phyloP scores from a whole-genome alignment of 2,888 invertebrate genomes.

The Polylopha cassiicola region DNA sequence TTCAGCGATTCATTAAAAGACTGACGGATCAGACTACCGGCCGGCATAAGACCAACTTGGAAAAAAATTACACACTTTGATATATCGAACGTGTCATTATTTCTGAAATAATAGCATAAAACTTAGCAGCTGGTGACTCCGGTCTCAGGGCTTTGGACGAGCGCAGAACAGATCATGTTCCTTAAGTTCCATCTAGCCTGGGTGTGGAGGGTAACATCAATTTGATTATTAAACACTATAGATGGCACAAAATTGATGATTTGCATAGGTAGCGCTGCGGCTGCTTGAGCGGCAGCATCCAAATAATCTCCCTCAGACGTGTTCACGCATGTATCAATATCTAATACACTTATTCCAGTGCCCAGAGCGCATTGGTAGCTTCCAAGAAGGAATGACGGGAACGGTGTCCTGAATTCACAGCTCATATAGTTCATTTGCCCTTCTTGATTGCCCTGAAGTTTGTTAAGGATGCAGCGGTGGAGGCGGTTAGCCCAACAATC shows the following conservation, averaged over 20 bases:
- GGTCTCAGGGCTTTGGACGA: slow-evolving; percentile 45
- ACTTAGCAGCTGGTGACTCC: slow-evolving; percentile 42
- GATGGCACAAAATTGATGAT: slow-evolving; percentile 50
- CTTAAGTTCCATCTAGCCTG: slow-evolving; percentile 36
- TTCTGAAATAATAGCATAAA: too few relatives aligned
- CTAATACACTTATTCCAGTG: slow-evolving; percentile 44
- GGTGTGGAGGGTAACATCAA: slow-evolving; percentile 32
- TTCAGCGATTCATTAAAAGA: too few relatives aligned
- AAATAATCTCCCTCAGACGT: slow-evolving; percentile 41
- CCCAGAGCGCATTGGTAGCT: slow-evolving; percentile 49
- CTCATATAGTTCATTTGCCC: slow-evolving; percentile 55
- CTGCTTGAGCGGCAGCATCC: slow-evolving; percentile 43
- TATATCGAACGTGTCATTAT: too few relatives aligned
- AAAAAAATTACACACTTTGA: too few relatives aligned
- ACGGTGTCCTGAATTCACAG: slow-evolving; percentile 54
- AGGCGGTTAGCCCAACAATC: slow-evolving; percentile 67
- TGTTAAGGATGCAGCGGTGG: slow-evolving; percentile 55
- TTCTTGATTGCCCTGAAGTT: slow-evolving; percentile 44
- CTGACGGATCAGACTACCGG: too few relatives aligned
- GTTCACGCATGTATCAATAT: slow-evolving; percentile 50
- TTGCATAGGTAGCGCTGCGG: slow-evolving; percentile 38
- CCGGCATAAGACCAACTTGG: too few relatives aligned
- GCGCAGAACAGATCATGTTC: slow-evolving; percentile 50
- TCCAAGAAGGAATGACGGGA: slow-evolving; percentile 37
- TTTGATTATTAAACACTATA: slow-evolving; percentile 49